Evolutionary conservation across 2,888 invertebrate genomes (phyloP).

Genomic region (Melanotus villosus): DNA sequence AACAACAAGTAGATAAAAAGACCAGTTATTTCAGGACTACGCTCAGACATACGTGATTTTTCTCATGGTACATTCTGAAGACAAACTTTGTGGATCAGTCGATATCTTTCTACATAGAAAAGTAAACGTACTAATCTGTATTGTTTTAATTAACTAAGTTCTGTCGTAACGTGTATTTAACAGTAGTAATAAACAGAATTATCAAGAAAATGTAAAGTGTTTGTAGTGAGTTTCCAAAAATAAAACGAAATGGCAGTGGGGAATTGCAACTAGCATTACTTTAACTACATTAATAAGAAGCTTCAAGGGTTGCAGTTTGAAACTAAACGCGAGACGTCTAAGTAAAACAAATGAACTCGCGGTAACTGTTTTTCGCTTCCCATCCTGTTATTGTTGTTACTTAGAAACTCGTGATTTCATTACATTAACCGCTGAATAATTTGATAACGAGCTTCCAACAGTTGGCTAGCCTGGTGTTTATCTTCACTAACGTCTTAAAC

Average conservation of each 20-base stretch:
- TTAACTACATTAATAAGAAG: conserved; percentile 44
- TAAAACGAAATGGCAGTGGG: conserved; percentile 2
- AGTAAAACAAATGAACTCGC: conserved; percentile 48
- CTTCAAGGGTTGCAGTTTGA: conserved; percentile 31
- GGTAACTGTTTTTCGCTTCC: conserved; percentile 46
- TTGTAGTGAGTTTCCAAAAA: too few species aligned
- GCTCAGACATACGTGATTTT: too few species aligned
- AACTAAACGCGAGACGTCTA: conserved; percentile 43
- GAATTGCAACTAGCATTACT: conserved; percentile 37
- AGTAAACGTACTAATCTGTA: too few species aligned
- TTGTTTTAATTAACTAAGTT: too few species aligned
- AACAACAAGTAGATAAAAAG: too few species aligned
- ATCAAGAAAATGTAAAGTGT: too few species aligned
- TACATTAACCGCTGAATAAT: conserved; percentile 61
- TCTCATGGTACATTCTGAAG: too few species aligned
- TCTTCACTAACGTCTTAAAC: conserved; percentile 62
- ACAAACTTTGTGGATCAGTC: too few species aligned
- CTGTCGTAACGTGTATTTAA: too few species aligned
- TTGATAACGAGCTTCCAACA: conserved; percentile 61
- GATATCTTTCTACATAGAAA: too few species aligned
- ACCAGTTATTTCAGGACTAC: too few species aligned
- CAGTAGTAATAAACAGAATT: too few species aligned
- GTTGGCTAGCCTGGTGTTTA: conserved; percentile 60
- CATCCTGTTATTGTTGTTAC: conserved; percentile 55
- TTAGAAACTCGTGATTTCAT: conserved; percentile 59